These are phyloP conservation scores for Flabesymbios commensalis DNA, from an alignment of 2,888 invertebrate genomes.

Conservation along the genomic window DNA sequence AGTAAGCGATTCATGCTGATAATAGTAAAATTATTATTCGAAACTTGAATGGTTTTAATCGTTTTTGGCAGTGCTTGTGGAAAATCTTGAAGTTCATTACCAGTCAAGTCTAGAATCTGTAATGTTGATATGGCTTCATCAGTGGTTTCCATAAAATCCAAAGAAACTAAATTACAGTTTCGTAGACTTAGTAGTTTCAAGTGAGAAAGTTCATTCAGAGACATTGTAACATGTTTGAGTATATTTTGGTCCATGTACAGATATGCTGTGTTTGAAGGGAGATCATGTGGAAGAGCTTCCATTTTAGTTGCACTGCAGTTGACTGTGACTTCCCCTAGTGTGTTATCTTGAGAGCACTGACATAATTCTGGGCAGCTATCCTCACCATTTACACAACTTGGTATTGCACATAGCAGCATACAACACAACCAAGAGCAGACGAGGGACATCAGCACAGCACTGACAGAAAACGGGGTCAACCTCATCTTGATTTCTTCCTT, in stretches of 20 bases:
- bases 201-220: not conserved
- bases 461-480: too few relatives aligned
- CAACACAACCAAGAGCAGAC: too few relatives aligned
- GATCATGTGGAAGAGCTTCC: too few relatives aligned
- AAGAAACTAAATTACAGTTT: not conserved
- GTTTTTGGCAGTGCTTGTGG: conserved; percentile 7
- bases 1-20: not conserved
- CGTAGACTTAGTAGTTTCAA: not conserved
- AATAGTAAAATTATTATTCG: conserved; percentile 9
- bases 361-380: not conserved
- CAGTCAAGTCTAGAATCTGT: conserved; percentile 17
- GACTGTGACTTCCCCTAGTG: not conserved
- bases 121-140: not conserved
- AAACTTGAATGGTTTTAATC: conserved; percentile 8
- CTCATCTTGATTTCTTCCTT: too few relatives aligned
- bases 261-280: too few relatives aligned
- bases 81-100: conserved; percentile 7
- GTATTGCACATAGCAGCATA: too few relatives aligned
- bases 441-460: too few relatives aligned
- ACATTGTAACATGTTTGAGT: too few relatives aligned
- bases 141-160: not conserved
- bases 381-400: too few relatives aligned
- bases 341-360: not conserved
- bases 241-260: too few relatives aligned
- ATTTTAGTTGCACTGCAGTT: not conserved